These are phyloP conservation scores for Sclerodermus sp. DNA, from an alignment of 2,888 invertebrate genomes.

Conservation along the genomic window DNA sequence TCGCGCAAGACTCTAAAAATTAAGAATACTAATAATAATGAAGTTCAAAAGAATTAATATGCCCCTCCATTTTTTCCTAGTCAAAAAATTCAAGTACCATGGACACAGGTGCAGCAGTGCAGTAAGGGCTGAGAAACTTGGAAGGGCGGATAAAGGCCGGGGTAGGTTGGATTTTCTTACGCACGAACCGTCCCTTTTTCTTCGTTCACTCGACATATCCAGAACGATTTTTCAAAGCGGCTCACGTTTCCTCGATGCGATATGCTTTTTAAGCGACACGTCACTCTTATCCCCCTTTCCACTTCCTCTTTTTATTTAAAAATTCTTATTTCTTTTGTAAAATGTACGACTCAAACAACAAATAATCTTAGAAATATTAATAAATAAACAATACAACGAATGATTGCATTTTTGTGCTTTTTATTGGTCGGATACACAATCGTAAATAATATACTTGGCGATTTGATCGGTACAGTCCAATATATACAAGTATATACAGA, in stretches of 20 bases:
- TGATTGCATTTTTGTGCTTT: constrained; percentile 23
- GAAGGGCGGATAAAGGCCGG: background rate
- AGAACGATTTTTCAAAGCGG: constrained; percentile 28
- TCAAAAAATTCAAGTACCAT: background rate
- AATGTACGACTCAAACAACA: no score
- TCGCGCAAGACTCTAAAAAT: no score
- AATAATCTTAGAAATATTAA: no score
- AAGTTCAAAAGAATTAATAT: no score
- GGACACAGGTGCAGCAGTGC: constrained; percentile 11
- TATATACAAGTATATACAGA: constrained; percentile 52
- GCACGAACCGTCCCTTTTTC: constrained; percentile 11
- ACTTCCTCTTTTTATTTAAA: no score
- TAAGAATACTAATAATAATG: no score
- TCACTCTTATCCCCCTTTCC: no score
- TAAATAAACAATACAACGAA: background rate
- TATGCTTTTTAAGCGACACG: constrained; percentile 34
- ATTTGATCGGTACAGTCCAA: constrained; percentile 45
- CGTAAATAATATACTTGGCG: constrained; percentile 50
- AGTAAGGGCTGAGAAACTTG: constrained; percentile 5
- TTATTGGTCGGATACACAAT: constrained; percentile 54
- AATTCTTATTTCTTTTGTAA: no score
- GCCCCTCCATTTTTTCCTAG: no score
- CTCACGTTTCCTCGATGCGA: constrained; percentile 39
- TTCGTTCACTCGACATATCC: constrained; percentile 15
- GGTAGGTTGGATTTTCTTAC: constrained; percentile 6